Evolutionary conservation across 2,888 invertebrate species (phyloP), one percentile per base, ranked within the genome.

Genomic region (Acanthopleura granulata): DNA sequence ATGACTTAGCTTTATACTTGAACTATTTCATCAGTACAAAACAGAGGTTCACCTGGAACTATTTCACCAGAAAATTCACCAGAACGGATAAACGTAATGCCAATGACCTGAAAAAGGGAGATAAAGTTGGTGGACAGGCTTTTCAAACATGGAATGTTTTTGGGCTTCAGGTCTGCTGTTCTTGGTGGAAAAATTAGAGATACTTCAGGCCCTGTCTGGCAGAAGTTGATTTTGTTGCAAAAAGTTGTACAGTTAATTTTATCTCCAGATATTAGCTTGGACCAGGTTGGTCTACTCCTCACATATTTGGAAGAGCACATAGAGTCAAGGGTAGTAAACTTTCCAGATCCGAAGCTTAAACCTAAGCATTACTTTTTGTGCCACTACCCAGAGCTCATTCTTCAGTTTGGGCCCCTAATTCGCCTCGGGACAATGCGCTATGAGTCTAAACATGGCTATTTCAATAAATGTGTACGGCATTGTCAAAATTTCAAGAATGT

Each of bases 401-500:
- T 73, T 25, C 61, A 73, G 51, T 62, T 29, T 73, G 73, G 73
- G 18, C 73, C 73, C 11, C 62, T 73, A 16, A 49, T 62, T 30
- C 29, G 30, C 22, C 6, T 62, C 14, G 62, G 73, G 73, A 62
- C 62, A 62, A 73, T 62, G 73, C 27, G 73, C 11, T 61, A 40
- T 29, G 62, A 73, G 62, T 62, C 62, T n/a, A 73, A 73, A 30
- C 73, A 73, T 62, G 49, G 51, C 18, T 73, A 73, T 62, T 61
- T 73, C 22, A 73, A 73, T 18, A 27, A 40, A 40, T 73, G 73
- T 62, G 40, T 62, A 40, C 16, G 73, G 29, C 30, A 62, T 57
- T 73, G 27, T 62, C 73, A 73, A 30, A 73, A 73, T 73, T 73
- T 73, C 62, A 73, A 73, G 40, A 73, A 73, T 62, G 40, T 73